Percentiles rank a stretch among this genome's conserved stretches.
Conservation (phyloP, 2,113 vertebrate genomes). For the Cebidichthys violaceus region DNA sequence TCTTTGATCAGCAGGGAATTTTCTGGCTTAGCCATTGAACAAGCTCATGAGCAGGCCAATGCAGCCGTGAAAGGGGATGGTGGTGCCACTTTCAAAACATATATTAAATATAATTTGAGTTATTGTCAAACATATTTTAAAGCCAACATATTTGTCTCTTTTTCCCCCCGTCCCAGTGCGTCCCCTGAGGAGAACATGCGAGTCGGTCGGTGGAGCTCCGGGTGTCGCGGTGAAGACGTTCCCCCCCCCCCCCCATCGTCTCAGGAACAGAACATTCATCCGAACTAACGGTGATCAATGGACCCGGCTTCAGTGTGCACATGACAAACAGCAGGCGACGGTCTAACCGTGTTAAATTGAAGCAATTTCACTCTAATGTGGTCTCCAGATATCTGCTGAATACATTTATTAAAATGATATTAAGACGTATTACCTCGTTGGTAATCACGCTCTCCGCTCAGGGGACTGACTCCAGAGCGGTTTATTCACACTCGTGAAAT, state of each 20-base stretch:
- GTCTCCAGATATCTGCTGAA: conserved; percentile 63
- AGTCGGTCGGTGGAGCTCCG: too few relatives aligned
- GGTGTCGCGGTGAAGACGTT: neutral
- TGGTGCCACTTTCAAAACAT: too few relatives aligned
- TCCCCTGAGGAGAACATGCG: too few relatives aligned
- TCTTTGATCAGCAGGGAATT: too few relatives aligned
- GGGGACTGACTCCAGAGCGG: neutral
- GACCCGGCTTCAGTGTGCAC: conserved; percentile 4
- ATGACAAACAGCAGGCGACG: conserved; percentile 23
- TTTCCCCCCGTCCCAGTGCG: too few relatives aligned
- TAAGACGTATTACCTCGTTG: conserved; percentile 48
- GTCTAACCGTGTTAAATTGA: conserved; percentile 53
- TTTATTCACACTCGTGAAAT: neutral
- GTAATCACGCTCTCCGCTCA: neutral
- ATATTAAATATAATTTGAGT: too few relatives aligned
- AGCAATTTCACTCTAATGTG: conserved; percentile 61
- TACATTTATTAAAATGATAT: conserved; percentile 65
- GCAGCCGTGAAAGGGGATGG: too few relatives aligned
- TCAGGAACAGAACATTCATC: conserved; percentile 29
- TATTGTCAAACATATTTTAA: too few relatives aligned
- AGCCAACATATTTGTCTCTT: too few relatives aligned
- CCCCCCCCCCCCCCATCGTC: neutral
- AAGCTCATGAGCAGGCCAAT: too few relatives aligned
- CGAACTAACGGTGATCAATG: conserved; percentile 54
- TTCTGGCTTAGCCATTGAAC: too few relatives aligned